Evolutionary conservation across 1,140 invertebrate species (phyloP), one percentile per base, ranked within the genome.

Genomic region (Drosophila rhopaloa): DNA sequence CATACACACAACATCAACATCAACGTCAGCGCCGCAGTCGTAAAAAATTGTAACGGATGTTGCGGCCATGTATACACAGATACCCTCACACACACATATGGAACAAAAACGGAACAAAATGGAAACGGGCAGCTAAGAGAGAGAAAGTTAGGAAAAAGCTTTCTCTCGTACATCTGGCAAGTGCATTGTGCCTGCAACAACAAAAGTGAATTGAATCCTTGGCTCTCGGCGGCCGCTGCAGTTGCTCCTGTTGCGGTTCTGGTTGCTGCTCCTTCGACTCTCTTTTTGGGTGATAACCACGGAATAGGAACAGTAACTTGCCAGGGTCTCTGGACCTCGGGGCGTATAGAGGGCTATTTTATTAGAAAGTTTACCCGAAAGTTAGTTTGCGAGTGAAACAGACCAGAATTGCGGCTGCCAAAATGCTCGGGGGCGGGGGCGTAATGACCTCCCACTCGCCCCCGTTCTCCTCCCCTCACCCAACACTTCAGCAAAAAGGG

Each of bases 21-120:
- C 83, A 86, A 83, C 83, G 76, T 86, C 83, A 86, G 58, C 63
- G 83, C 56, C 66, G 60, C 50, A 86, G 83, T 86, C 83, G 83
- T 86, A 86, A 86, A 89, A 89, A 89, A 89, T 81, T 89, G 81
- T 89, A 89, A 83, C 84, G 84, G 84, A 89, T 89, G 84, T 84
- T 88, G 84, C 68, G 84, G 84, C 79, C 80, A 74, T 88, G 83
- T 83, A 80, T 40, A 48, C 57, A 50, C 38, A 58, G 51, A 62
- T 56, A 65, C 68, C 60, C 55, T 41, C 46, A 51, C 40, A 50
- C 24, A 50, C 46, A 51, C 24, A 50, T 24, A 29, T 13, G 41
- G 13, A 7, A 7, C 6, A 6, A 2, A 7, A 41, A 13, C 27
- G 86, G 88, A 86, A 85, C 60, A 60, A 86, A 88, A 63, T 88